Evolutionary conservation across 1,140 invertebrate genomes (phyloP).

Genomic region (Anastrepha obliqua): DNA sequence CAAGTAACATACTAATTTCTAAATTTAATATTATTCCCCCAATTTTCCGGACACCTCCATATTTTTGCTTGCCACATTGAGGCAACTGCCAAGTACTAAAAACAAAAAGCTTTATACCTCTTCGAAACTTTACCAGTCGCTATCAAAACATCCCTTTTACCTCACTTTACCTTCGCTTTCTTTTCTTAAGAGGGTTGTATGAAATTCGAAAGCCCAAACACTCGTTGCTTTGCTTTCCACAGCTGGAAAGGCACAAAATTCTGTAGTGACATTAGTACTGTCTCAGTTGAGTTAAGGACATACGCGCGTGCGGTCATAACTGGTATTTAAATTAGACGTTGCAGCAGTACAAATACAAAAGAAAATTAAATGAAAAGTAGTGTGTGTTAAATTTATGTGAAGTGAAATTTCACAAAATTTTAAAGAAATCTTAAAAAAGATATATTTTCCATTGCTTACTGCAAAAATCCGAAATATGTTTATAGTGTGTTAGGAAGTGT

Average conservation of each 20-base stretch:
- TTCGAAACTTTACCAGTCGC: constrained; percentile 1
- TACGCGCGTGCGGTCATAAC: constrained; percentile 27
- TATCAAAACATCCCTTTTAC: not conserved
- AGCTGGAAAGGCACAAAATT: not conserved
- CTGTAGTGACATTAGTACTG: not conserved
- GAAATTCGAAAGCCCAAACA: constrained; percentile 25
- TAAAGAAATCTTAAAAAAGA: too few species aligned
- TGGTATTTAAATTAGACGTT: not conserved
- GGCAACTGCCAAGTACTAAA: not conserved
- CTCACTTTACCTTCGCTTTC: not conserved
- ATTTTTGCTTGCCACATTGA: not conserved
- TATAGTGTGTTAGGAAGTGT: not conserved
- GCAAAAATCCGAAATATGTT: too few species aligned
- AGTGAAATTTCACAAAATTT: constrained; percentile 1
- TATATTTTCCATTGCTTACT: too few species aligned
- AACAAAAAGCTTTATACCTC: constrained; percentile 10
- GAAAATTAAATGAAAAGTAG: not conserved
- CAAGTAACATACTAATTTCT: too few species aligned
- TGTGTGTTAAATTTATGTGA: not conserved
- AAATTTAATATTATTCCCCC: too few species aligned
- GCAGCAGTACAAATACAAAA: not conserved
- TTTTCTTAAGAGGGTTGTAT: not conserved
- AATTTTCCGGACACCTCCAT: too few species aligned
- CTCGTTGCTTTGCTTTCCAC: constrained; percentile 23
- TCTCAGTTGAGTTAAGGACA: constrained; percentile 49